Percentiles rank a stretch among this genome's conserved stretches.
Evolutionary conservation across 2,113 vertebrate genomes (phyloP).

Genomic region (Pavo muticus): DNA sequence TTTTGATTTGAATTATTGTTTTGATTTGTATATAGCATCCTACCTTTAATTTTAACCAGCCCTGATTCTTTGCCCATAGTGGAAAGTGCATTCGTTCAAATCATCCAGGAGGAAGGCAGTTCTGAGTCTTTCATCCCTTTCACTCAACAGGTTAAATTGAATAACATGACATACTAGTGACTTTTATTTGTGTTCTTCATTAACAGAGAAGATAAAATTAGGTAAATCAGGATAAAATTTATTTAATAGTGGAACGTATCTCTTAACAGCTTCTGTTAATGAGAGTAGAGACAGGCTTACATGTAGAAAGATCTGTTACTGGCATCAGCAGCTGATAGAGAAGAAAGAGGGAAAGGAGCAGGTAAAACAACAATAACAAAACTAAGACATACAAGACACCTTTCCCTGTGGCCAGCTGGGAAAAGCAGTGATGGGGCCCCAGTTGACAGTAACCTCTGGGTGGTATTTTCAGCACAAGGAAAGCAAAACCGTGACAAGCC

Average conservation of each 20-base stretch:
- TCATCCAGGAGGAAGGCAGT: neutral
- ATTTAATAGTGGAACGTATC: neutral
- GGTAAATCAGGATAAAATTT: neutral
- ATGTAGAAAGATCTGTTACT: neutral
- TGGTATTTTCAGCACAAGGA: neutral
- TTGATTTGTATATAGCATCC: neutral
- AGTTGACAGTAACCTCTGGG: neutral
- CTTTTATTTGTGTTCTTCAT: neutral
- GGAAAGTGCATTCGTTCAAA: neutral
- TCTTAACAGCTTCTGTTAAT: neutral
- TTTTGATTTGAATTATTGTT: neutral
- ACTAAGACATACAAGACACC: neutral
- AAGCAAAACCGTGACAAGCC: neutral
- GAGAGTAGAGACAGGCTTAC: neutral
- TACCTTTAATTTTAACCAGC: neutral
- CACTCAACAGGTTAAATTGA: neutral
- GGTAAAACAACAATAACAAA: neutral
- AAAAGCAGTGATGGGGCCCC: neutral
- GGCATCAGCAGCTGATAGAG: neutral
- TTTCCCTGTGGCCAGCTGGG: neutral
- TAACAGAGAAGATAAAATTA: neutral
- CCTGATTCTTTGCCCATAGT: neutral
- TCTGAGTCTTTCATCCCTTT: neutral
- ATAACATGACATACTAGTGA: neutral
- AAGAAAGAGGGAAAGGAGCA: neutral